These are phyloP conservation scores for Aquatica leii DNA, from an alignment of 2,888 invertebrate genomes.

Conservation along the genomic window DNA sequence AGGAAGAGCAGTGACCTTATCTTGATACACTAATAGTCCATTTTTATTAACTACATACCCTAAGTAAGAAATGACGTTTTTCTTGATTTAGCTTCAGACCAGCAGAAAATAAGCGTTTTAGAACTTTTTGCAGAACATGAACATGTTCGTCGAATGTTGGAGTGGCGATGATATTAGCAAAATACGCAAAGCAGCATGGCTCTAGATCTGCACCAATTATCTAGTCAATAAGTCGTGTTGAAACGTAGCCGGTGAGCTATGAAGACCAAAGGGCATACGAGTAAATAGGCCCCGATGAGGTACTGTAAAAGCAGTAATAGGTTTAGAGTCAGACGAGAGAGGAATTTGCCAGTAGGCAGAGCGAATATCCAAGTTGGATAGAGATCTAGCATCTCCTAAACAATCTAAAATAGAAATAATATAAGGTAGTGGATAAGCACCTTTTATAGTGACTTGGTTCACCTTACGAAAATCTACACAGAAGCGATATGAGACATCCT, in stretches of 20 bases:
- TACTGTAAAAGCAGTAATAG: neutral
- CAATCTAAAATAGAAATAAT: neutral
- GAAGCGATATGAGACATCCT: too few relatives aligned
- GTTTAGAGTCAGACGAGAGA: neutral
- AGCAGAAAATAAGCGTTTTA: neutral
- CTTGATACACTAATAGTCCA: neutral
- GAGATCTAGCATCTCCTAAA: neutral
- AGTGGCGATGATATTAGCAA: neutral
- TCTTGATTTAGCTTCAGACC: neutral
- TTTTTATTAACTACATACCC: neutral
- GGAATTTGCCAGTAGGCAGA: conserved; percentile 5
- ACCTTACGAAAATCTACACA: neutral
- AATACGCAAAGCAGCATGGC: neutral
- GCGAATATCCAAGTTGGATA: neutral
- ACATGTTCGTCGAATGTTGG: neutral
- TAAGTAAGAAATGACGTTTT: neutral
- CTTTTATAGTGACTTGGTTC: neutral
- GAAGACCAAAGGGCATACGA: neutral
- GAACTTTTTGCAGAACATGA: neutral
- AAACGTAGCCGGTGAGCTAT: neutral
- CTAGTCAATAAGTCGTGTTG: neutral
- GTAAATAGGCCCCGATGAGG: neutral
- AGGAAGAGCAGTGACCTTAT: neutral
- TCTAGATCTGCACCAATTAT: neutral
- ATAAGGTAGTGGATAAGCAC: neutral